Base-by-base conservation (phyloP, 1,140 invertebrate species). In the Zelostemma sp. region DNA sequence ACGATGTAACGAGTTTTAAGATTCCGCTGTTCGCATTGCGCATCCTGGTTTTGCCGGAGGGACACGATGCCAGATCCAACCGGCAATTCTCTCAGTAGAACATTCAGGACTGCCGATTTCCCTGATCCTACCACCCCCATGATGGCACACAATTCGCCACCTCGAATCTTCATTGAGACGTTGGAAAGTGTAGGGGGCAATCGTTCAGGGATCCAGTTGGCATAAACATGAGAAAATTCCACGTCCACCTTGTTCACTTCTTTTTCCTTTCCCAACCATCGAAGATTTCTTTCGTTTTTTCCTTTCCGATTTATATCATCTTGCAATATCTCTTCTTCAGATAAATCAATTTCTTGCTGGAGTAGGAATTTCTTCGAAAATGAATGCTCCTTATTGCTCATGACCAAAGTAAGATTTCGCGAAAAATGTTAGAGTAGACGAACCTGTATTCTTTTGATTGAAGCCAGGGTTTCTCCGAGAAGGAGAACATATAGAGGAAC, bases 101-200 rank as follows among this genome's bases (percentile, higher is more conserved):
- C 69, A 83, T 94, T 89, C 0, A 95, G 80, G 12, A 95, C 70
- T 0, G 93, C 91, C 4, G 91, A 91, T 83, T 95, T 95, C 38
- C 93, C 93, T 0, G 91, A 89, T 1, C 93, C 93, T 15, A 95
- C 93, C 3, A 90, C 87, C 3, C 94, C 94, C 47, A 94, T 91
- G 0, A 95, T 84, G 0, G 91, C 91, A 41, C 69, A 72, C 6
- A 72, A 31, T 38, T 67, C 15, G 3, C n/a, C n/a, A n/a, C n/a
- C n/a, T n/a, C n/a, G n/a, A n/a, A n/a, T n/a, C n/a, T n/a, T n/a
- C n/a, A n/a, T n/a, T n/a, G n/a, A n/a, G n/a, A n/a, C 68, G 55
- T 91, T 86, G 43, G 88, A 87, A 0, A 93, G 79, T 0, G 81
- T 84, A 3, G 84, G 81, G 0, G 83, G 82, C 11, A 85, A 48